phyloP scores from a whole-genome alignment of 2,888 invertebrate genomes.

The Caenorhabditis becei region DNA sequence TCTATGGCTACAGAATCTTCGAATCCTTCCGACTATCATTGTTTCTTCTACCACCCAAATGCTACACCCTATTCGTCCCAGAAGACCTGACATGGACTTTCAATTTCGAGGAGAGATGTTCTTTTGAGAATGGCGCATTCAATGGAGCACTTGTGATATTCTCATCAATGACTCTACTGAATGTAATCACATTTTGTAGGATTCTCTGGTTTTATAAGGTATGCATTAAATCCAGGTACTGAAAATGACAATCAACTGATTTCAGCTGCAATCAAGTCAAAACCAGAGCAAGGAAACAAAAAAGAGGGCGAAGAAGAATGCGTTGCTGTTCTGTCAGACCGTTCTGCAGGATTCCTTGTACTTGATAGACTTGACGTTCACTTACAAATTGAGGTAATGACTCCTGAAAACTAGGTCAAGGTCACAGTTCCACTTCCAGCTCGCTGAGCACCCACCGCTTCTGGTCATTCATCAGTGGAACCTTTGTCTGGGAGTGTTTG shows the following conservation, averaged over 20 bases:
- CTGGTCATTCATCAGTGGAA: slow-evolving; percentile 9
- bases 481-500: slow-evolving; percentile 18
- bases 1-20: neutral
- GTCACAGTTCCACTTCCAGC: no score
- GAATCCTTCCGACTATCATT: neutral
- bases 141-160: neutral
- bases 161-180: neutral
- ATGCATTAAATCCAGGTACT: neutral
- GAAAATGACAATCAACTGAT: neutral
- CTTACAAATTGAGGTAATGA: slow-evolving; percentile 8
- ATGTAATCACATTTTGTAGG: neutral
- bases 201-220: slow-evolving; percentile 5
- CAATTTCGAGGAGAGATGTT: neutral
- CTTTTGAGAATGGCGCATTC: neutral
- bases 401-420: no score
- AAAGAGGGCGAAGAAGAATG: slow-evolving; percentile 9
- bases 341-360: slow-evolving; percentile 6
- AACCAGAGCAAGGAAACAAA: slow-evolving; percentile 1
- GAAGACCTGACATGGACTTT: neutral
- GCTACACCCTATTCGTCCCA: neutral
- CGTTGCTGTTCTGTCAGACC: slow-evolving; percentile 8
- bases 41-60: neutral
- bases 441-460: neutral
- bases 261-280: neutral
- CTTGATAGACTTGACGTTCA: slow-evolving; percentile 10